These are phyloP conservation scores for Patagioenas fasciata DNA, from an alignment of 2,113 vertebrate species.

Conservation along the genomic window DNA sequence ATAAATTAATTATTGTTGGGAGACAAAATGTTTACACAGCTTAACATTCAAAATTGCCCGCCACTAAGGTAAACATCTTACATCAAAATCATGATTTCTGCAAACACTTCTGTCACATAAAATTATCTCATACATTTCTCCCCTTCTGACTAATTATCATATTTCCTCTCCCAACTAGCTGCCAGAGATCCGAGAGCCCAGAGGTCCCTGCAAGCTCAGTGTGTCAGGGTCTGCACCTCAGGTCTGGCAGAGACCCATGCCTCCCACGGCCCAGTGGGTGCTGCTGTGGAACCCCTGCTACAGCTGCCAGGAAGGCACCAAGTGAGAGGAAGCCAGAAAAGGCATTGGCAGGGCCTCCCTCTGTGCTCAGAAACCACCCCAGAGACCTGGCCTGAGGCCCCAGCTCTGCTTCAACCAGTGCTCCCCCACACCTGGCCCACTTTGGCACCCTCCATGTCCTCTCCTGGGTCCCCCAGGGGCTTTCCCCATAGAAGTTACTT, in stretches of 20 bases:
- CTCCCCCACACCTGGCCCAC: fast-evolving
- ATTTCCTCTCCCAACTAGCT: background rate
- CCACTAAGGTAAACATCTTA: background rate
- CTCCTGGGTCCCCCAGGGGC: fast-evolving
- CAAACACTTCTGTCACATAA: background rate
- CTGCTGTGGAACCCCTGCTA: fast-evolving
- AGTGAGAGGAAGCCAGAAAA: background rate
- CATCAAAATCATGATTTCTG: background rate
- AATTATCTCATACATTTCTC: background rate
- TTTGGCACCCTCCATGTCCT: background rate
- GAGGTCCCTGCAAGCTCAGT: no score
- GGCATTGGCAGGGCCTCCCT: background rate
- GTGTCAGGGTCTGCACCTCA: fast-evolving
- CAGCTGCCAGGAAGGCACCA: no score
- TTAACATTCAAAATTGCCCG: background rate
- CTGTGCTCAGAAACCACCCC: fast-evolving
- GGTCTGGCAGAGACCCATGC: fast-evolving
- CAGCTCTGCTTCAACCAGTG: background rate
- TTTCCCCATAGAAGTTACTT: background rate
- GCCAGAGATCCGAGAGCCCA: background rate
- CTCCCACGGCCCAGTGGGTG: fast-evolving
- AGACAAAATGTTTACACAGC: background rate
- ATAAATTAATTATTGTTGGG: background rate
- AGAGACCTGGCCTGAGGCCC: fast-evolving
- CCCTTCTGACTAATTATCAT: background rate